These are phyloP conservation scores for Myanophis thanlyinensis DNA, from an alignment of 2,113 vertebrate species.

Conservation along the genomic window DNA sequence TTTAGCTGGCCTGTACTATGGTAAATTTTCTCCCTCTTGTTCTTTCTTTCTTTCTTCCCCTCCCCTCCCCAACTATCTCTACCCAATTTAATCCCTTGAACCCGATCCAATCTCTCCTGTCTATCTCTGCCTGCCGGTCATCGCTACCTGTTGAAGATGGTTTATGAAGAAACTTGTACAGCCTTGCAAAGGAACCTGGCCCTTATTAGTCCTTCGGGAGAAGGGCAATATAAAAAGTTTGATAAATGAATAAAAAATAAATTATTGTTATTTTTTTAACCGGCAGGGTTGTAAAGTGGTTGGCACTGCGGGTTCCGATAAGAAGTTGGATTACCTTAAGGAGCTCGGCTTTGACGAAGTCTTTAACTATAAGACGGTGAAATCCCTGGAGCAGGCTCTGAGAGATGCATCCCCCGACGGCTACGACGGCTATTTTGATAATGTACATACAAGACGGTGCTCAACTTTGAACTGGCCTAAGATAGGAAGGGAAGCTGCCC, in stretches of 20 bases:
- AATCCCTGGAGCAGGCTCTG: slow-evolving; percentile 80
- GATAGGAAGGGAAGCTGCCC: neutral
- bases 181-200: neutral
- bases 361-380: slow-evolving; percentile 87
- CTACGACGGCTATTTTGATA: slow-evolving; percentile 89
- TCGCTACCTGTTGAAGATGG: neutral
- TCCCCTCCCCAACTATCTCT: neutral
- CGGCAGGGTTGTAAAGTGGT: slow-evolving; percentile 84
- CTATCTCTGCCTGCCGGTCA: neutral
- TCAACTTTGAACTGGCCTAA: neutral
- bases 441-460: slow-evolving; percentile 69
- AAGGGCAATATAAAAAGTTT: no score
- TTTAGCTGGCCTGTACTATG: neutral
- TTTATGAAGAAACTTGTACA: neutral
- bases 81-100: neutral
- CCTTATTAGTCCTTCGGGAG: no score
- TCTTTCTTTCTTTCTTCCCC: neutral
- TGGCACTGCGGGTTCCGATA: slow-evolving; percentile 79
- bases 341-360: slow-evolving; percentile 82
- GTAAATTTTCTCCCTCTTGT: neutral
- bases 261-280: neutral
- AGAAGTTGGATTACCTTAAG: slow-evolving; percentile 82
- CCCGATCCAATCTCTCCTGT: neutral
- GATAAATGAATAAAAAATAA: no score
- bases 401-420: slow-evolving; percentile 79